Percentiles rank a stretch among this genome's conserved stretches.
Evolutionary conservation across 2,888 invertebrate genomes (phyloP).

Genomic region (Dryadula phaetusa): DNA sequence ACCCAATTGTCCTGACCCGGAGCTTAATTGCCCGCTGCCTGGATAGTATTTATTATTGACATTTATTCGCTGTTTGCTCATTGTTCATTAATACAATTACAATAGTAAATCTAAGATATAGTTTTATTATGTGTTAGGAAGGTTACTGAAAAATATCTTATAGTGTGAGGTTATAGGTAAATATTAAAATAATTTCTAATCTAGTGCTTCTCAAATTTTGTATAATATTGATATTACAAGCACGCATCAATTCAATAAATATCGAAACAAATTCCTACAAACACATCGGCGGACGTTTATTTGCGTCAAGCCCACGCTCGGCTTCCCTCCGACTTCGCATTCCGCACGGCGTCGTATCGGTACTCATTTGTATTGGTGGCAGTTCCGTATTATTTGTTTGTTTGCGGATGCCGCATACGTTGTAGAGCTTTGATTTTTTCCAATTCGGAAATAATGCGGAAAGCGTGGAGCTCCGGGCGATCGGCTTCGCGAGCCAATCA

Average conservation of each 20-base stretch:
- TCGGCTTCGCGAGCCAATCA: slow-evolving; percentile 72
- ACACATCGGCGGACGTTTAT: slow-evolving; percentile 80
- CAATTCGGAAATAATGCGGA: slow-evolving; percentile 80
- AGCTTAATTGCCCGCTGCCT: slow-evolving; percentile 71
- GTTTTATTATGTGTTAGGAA: not conserved
- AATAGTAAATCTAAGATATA: slow-evolving; percentile 7
- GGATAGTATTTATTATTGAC: slow-evolving; percentile 77
- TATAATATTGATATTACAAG: slow-evolving; percentile 65
- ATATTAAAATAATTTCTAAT: not conserved
- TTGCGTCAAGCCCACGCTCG: slow-evolving; percentile 76
- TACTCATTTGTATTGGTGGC: slow-evolving; percentile 82
- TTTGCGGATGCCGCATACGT: slow-evolving; percentile 79
- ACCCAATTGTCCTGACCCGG: slow-evolving; percentile 74
- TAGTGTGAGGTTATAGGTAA: not conserved
- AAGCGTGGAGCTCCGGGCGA: slow-evolving; percentile 72
- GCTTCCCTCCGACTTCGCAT: slow-evolving; percentile 72
- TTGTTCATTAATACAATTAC: slow-evolving; percentile 56
- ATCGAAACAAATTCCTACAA: slow-evolving; percentile 79
- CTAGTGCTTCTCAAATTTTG: slow-evolving; percentile 5
- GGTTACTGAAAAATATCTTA: not conserved
- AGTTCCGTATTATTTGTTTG: slow-evolving; percentile 81
- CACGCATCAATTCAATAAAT: slow-evolving; percentile 78
- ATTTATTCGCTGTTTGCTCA: slow-evolving; percentile 68
- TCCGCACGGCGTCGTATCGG: slow-evolving; percentile 67
- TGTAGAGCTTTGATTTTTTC: slow-evolving; percentile 81